Base-by-base conservation (phyloP, 2,888 invertebrate species). In the Yponomeuta malinellus region DNA sequence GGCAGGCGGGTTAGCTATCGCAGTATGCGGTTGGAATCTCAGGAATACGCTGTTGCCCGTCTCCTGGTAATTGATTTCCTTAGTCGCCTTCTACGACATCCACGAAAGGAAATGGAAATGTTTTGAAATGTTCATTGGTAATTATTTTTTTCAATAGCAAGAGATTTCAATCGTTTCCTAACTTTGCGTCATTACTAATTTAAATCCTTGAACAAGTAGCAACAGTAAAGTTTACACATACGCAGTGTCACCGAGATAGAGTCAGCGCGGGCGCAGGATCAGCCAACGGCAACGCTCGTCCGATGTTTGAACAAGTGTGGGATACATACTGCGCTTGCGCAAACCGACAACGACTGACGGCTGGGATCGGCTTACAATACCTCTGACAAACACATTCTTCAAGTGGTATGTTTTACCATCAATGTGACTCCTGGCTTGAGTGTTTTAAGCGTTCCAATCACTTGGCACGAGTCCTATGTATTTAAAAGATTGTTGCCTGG, bases 231-330 rank as follows among this genome's bases (percentile, higher is more conserved):
- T 43, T 43, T 43, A 1, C 43, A 43, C 43, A 8, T 6, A 1
- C 8, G 43, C 43, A 43, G 43, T 8, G 43, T 43, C 43, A 43
- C 6, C 43, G 43, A 43, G 43, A 8, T 15, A 59, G 52, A 23
- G 64, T 10, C 64, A 5, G 66, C 66, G 66, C 64, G 37, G 37
- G 66, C 37, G 66, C 66, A 37, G 33, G 33, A 33, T 1, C 33
- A 33, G 15, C 67, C 29, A 33, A 10, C 37, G 43, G 43, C 8
- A 31, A 37, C 67, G 43, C 1, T 71, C 33, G 69, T 10, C 65
- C 68, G 12, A 43, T 72, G 72, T 72, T 72, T 72, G 71, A 69
- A 71, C 71, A 72, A 70, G 71, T 72, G 72, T 63, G 48, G 15
- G 59, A 37, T 71, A 69, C 63, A 59, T 70, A 66, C 65, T 65